These are phyloP conservation scores for Micrastur ruficollis DNA, from an alignment of 2,797 vertebrate genomes.

Conservation along the genomic window DNA sequence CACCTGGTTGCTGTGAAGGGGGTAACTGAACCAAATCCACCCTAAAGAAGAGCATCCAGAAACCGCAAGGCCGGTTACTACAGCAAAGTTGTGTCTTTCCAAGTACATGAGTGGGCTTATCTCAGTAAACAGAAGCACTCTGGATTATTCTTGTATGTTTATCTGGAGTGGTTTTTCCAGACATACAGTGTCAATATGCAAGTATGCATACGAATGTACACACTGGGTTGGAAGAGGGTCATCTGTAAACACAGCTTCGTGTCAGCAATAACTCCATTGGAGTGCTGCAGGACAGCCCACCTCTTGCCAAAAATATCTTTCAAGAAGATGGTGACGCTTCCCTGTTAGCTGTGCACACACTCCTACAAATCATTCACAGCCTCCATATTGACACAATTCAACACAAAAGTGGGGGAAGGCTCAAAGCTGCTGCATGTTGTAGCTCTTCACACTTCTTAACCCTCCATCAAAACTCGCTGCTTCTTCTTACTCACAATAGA, in stretches of 20 bases:
- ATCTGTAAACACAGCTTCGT: background rate
- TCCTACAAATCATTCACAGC: background rate
- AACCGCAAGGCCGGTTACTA: background rate
- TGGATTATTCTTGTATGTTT: background rate
- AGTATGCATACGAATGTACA: background rate
- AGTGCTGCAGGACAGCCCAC: background rate
- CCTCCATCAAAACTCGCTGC: fast-evolving
- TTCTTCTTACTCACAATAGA: background rate
- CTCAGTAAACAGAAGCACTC: background rate
- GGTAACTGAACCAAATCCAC: background rate
- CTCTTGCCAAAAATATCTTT: background rate
- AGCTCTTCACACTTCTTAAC: background rate
- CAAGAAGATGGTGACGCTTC: background rate
- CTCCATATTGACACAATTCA: background rate
- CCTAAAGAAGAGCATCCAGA: background rate
- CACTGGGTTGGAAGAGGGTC: background rate
- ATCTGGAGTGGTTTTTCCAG: background rate
- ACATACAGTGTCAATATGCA: background rate
- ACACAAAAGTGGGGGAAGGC: fast-evolving
- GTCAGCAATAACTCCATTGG: background rate
- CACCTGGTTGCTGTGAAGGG: fast-evolving
- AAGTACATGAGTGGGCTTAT: background rate
- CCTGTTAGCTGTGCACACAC: fast-evolving
- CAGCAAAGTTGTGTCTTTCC: background rate
- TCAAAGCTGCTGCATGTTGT: background rate